These are phyloP conservation scores for Thelaira solivaga DNA, from an alignment of 2,888 invertebrate genomes.

Conservation along the genomic window DNA sequence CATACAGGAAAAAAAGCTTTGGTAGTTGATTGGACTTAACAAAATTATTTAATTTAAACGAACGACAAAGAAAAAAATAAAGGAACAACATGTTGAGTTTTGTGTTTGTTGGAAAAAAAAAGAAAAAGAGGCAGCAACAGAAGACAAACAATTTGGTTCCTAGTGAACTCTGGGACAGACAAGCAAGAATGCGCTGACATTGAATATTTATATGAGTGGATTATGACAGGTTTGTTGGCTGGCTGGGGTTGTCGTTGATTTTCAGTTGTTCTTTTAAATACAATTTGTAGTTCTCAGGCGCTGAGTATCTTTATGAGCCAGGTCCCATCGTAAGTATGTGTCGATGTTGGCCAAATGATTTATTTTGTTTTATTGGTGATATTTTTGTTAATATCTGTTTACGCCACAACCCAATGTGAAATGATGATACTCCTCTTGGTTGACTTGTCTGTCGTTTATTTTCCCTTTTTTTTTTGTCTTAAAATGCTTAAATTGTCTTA, in stretches of 20 bases:
- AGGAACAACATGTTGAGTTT: slow-evolving; percentile 55
- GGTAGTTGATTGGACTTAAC: slow-evolving; percentile 52
- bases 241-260: slow-evolving; percentile 14
- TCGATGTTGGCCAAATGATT: slow-evolving; percentile 57
- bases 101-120: background rate
- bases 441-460: too few species aligned
- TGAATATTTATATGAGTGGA: slow-evolving; percentile 61
- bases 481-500: slow-evolving; percentile 33
- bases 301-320: too few species aligned
- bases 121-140: background rate
- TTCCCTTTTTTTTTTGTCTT: too few species aligned
- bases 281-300: slow-evolving; percentile 51
- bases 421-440: too few species aligned
- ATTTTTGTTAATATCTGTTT: slow-evolving; percentile 62
- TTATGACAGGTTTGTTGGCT: slow-evolving; percentile 58
- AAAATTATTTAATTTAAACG: background rate
- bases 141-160: slow-evolving; percentile 42
- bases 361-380: slow-evolving; percentile 57
- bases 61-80: background rate
- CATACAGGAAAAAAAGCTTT: slow-evolving; percentile 6
- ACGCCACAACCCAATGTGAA: slow-evolving; percentile 25
- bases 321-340: too few species aligned
- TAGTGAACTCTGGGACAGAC: slow-evolving; percentile 54
- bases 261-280: slow-evolving; percentile 8
- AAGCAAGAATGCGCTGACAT: slow-evolving; percentile 62